Evolutionary conservation across 2,888 invertebrate species (phyloP), one percentile per base, ranked within the genome.

Genomic region (Hemicrepidius hirtus): DNA sequence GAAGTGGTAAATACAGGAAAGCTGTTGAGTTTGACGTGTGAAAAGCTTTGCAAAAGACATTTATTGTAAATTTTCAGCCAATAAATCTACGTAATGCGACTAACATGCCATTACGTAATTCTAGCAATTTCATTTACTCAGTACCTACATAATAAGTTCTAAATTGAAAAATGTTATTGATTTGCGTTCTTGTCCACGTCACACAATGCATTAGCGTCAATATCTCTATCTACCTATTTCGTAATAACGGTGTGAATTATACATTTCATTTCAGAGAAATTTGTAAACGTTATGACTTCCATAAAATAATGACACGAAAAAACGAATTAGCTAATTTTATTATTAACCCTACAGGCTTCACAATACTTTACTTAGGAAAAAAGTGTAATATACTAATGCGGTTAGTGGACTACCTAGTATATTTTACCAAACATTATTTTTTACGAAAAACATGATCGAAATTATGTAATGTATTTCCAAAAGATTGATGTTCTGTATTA

Each of bases 131-230:
- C 57, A 57, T 57, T 57, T 57, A 37, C 37, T 57, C 40, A 57
- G 57, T 20, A n/a, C n/a, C n/a, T n/a, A n/a, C n/a, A n/a, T n/a
- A 57, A 37, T 57, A 57, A 57, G n/a, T 12, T 57, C 57, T 28
- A 57, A 57, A 57, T 57, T 18, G 57, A 57, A 57, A 53, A 57
- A 57, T 57, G 57, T 12, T 57, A 57, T 57, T n/a, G 57, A 57
- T 57, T 40, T 12, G 37, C 18, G 37, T 35, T 18, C 40, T 37
- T 57, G 20, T 57, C 9, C 40, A 57, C 40, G 57, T 57, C 57
- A 57, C 57, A 57, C 20, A 57, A 57, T 57, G 57, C 57, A 57
- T 57, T 57, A 57, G 37, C 57, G 57, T 57, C 57, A 57, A 37
- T 57, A 57, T 20, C 57, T 57, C 18, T 40, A 57, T 57, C 57